Evolutionary conservation across 2,113 vertebrate genomes (phyloP), one percentile per base, ranked within the genome.

Genomic region (Cheirogaleus medius): DNA sequence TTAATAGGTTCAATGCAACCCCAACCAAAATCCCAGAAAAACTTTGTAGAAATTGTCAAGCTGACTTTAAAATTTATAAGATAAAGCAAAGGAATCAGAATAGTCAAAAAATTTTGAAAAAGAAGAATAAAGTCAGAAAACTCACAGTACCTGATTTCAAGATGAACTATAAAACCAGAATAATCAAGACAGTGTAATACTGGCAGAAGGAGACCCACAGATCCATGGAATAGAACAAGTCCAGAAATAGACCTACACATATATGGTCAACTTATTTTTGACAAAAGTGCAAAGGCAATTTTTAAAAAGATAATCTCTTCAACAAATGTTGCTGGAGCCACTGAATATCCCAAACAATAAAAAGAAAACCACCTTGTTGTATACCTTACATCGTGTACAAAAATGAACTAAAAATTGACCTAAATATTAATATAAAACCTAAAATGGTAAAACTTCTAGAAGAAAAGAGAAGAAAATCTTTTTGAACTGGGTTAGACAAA

Each of bases 31-130:
- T 74, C 47, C 42, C 54, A 93, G 74, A 69, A 87, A 96, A 39
- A 49, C 3, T 89, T 86, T 80, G 47, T 73, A 82, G 74, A 87
- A 87, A 82, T 34, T 92, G 68, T 92, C 37, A 92, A 60, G 49
- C 15, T 56, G 17, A 68, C 78, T 89, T n/a, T 81, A 63, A 96
- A 89, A 56, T 58, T 69, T 63, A 80, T 82, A 71, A 34, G 8
- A 68, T 66, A 95, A 77, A 84, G 71, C 34, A 73, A 96, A 95
- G 81, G 37, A 71, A 92, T 44, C 84, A 74, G 69, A 93, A 87
- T 60, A 95, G 39, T 58, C 11, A 73, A 63, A 90, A 83, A 20
- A 88, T 29, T 74, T 73, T 52, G 76, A 68, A 60, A 90, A 87
- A 78, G 23, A 68, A 73, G n/a, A 91, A 63, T 42, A 58, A 80